Conservation (phyloP, 2,113 vertebrate genomes). For the Pandion haliaetus region DNA sequence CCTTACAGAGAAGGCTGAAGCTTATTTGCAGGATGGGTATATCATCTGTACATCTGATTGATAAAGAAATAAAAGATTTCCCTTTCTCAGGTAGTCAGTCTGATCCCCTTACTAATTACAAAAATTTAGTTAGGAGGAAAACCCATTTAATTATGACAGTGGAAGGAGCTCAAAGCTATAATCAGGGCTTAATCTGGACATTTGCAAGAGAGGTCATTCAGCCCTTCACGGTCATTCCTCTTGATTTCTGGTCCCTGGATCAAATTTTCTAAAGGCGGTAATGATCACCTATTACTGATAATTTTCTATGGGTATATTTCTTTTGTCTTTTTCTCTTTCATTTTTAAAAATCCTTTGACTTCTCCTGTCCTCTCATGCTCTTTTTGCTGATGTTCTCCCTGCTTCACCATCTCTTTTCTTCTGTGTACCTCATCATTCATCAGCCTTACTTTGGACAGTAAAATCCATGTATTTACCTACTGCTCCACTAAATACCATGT, state of each 20-base stretch:
- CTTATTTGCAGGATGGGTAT: neutral
- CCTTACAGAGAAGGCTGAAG: neutral
- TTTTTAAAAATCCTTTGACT: neutral
- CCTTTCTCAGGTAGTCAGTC: neutral
- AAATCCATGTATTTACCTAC: neutral
- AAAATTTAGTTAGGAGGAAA: neutral
- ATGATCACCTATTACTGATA: neutral
- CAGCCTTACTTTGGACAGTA: neutral
- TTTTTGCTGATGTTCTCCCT: neutral
- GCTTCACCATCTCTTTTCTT: neutral
- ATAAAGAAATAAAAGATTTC: neutral
- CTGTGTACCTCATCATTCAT: neutral
- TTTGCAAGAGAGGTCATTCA: neutral
- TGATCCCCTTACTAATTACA: neutral
- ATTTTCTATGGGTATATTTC: neutral
- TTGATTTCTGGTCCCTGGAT: neutral
- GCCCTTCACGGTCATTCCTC: neutral
- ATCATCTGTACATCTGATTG: neutral
- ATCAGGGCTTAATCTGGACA: neutral
- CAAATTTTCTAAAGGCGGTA: neutral
- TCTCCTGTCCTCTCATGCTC: neutral
- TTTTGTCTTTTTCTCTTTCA: neutral
- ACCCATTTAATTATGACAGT: neutral
- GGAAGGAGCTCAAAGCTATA: neutral
- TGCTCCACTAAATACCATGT: neutral